phyloP scores from a whole-genome alignment of 2,113 vertebrate genomes.

The Odontophorus gujanensis region DNA sequence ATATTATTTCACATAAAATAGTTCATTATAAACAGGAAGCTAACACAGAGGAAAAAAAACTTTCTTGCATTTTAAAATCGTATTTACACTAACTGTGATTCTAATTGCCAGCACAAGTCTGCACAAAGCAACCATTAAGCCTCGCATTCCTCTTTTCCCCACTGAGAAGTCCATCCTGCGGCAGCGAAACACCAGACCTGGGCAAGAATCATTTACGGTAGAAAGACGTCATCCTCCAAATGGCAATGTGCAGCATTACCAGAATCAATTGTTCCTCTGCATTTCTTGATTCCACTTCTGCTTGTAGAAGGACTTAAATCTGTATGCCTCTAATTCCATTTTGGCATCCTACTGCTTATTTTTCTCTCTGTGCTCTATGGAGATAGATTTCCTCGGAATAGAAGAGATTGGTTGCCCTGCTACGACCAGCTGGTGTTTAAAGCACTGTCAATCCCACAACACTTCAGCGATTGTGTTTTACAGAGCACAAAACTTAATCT shows the following conservation, averaged over 20 bases:
- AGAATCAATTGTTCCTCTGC: not conserved
- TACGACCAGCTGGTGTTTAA: not conserved
- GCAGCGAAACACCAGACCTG: not conserved
- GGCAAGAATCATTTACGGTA: not conserved
- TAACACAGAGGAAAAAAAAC: not conserved
- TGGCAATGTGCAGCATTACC: not conserved
- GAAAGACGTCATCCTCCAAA: not conserved
- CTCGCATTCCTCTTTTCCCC: not conserved
- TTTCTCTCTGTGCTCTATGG: not conserved
- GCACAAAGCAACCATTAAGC: not conserved
- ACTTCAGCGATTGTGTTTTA: not conserved
- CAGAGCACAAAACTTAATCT: not conserved
- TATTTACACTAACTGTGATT: not conserved
- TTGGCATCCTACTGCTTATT: not conserved
- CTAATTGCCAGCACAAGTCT: accelerated
- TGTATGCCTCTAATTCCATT: not conserved
- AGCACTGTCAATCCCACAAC: not conserved
- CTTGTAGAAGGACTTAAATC: not conserved
- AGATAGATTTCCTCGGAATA: not conserved
- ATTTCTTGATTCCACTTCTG: not conserved
- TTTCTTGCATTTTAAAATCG: not conserved
- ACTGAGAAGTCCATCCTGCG: not conserved
- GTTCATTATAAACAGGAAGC: not conserved
- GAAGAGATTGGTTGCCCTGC: not conserved
- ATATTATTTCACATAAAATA: not conserved